Evolutionary conservation across 2,113 vertebrate genomes (phyloP), one percentile per base, ranked within the genome.

Genomic region (Urocitellus parryii): DNA sequence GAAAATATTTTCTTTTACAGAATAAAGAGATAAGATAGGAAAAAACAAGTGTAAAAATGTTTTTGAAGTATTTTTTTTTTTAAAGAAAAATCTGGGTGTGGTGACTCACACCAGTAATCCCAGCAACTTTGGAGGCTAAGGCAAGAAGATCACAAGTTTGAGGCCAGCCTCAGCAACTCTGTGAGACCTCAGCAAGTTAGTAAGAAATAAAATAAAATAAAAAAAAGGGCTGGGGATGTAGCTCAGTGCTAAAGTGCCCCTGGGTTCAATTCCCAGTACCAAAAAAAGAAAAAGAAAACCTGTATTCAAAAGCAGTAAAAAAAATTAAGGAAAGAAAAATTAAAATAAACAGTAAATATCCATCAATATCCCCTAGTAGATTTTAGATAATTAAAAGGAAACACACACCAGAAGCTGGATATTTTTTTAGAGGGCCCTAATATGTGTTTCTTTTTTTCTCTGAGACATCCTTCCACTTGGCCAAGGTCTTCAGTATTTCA

Each of bases 401-500:
- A 32, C 3, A 5, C 18, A 16, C 18, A 67, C 53, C 16, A 63
- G 87, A 90, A 70, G 29, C 18, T 63, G 27, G 8, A 67, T 51
- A 37, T 65, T 78, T 87, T 86, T 13, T 12, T 27, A 80, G 17
- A 67, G 63, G 20, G 1, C 14, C 24, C 81, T 97, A 97, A 79
- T 0, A 63, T 1, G 97, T 95, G 8, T 85, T 67, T 42, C 1
- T n/a, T 67, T 88, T 14, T 56, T 6, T n/a, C 68, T 63, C 45
- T 24, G 3, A 0, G 17, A 0, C 8, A 7, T 24, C 42, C 29
- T 78, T 95, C 97, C 97, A 97, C 3, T 27, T 1, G 34, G 58
- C 32, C 96, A 98, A 72, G 13, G 68, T 84, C 18, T 5, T 39
- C 88, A 98, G 65, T 73, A 98, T 96, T 63, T 68, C 25, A 32